These are phyloP conservation scores for Nannoperca australis DNA, from an alignment of 2,797 vertebrate species.

Conservation along the genomic window DNA sequence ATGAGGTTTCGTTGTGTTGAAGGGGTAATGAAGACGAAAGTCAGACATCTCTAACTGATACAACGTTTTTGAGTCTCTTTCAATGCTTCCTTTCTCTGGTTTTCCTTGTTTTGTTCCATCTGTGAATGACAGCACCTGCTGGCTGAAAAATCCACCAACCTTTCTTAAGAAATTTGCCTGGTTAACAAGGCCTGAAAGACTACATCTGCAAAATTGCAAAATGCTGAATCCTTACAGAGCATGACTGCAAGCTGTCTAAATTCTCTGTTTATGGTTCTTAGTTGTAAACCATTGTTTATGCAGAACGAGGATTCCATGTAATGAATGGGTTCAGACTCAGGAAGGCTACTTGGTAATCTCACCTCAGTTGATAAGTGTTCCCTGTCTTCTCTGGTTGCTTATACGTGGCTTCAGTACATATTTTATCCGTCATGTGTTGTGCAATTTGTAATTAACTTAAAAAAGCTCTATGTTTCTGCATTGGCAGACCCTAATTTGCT, in stretches of 20 bases:
- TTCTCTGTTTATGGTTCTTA: constrained; percentile 73
- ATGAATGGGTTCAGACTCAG: constrained; percentile 65
- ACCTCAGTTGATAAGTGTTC: constrained; percentile 61
- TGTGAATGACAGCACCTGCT: constrained; percentile 9
- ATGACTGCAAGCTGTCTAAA: constrained; percentile 63
- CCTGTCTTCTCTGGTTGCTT: constrained; percentile 49
- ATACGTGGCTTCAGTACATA: constrained; percentile 20
- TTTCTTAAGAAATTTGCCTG: constrained; percentile 39
- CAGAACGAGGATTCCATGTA: constrained; percentile 60
- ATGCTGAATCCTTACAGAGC: constrained; percentile 42
- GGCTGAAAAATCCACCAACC: not conserved
- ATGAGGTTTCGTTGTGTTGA: constrained; percentile 26
- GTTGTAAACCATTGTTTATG: constrained; percentile 79
- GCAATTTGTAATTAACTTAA: constrained; percentile 73
- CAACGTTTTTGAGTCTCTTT: not conserved
- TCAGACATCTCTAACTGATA: not conserved
- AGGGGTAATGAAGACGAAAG: not conserved
- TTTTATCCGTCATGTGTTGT: constrained; percentile 49
- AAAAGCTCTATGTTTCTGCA: constrained; percentile 26
- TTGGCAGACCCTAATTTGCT: constrained; percentile 48
- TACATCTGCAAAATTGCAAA: constrained; percentile 47
- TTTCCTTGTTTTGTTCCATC: constrained; percentile 12
- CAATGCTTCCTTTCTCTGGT: not conserved
- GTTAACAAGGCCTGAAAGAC: constrained; percentile 38
- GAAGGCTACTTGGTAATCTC: constrained; percentile 67